Evolutionary conservation across 2,797 vertebrate species (phyloP), one percentile per base, ranked within the genome.

Genomic region (Cynodonichthys magdalenae): DNA sequence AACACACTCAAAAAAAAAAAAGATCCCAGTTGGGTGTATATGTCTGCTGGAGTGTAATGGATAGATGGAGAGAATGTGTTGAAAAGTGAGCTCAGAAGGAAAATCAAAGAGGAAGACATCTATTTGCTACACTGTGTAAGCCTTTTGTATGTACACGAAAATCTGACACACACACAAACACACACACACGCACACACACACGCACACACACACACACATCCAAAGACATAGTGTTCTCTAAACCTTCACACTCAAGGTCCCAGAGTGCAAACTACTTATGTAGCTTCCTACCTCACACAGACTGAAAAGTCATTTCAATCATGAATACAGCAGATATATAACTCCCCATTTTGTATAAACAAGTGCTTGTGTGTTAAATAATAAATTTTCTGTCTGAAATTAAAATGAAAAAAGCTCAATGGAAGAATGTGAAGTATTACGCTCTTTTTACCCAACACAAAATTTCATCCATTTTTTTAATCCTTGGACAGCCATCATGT

Each of bases 51-150:
- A 50, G 47, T 5, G 6, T 19, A 5, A 60, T 53, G 58, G 36
- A 50, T 27, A 57, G 48, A 48, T 58, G 46, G 24, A 45, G 60
- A 63, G 46, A 52, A 71, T 6, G 72, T 74, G 84, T 71, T 83
- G 83, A 87, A 75, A 84, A 70, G 74, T 73, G 63, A 81, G 31
- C 58, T 74, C 63, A 50, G 27, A 55, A 64, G 78, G 78, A 60
- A 79, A 85, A 69, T 82, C 69, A 72, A 62, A 83, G 60, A n/a
- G 72, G 74, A 80, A 74, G 65, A 54, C 67, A 56, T 58, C 78
- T 70, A 71, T 85, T 80, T 39, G 39, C 66, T 66, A 54, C 61
- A 64, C 63, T 63, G 71, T 73, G 75, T 28, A 60, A 66, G 45
- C 63, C 48, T 47, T 59, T 69, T 79, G 77, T 79, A 82, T 76